phyloP scores from a whole-genome alignment of 2,797 vertebrate species.

The Antrozous pallidus region DNA sequence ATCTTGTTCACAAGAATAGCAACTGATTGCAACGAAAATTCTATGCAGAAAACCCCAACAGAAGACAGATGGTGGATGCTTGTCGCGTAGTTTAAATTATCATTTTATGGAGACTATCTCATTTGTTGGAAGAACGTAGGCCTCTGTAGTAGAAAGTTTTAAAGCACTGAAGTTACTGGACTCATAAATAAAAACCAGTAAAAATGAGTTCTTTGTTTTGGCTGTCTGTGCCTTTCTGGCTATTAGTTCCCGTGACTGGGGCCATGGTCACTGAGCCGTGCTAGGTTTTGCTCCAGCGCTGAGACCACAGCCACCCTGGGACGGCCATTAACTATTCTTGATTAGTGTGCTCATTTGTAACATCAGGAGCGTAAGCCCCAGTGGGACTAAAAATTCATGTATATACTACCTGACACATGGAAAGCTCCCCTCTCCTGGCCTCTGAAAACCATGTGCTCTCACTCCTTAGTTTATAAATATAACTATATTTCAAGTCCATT shows the following conservation, averaged over 20 bases:
- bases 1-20: background rate
- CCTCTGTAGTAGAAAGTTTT: background rate
- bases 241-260: background rate
- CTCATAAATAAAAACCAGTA: background rate
- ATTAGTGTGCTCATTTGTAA: background rate
- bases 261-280: background rate
- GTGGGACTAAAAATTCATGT: background rate
- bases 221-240: background rate
- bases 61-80: background rate
- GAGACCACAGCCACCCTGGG: background rate
- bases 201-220: background rate
- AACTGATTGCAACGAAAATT: background rate
- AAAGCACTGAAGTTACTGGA: background rate
- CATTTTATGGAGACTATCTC: background rate
- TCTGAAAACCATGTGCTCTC: background rate
- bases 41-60: background rate
- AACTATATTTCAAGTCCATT: background rate
- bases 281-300: background rate
- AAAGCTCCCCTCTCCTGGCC: background rate
- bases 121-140: background rate
- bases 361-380: background rate
- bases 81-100: background rate
- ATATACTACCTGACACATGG: accelerated
- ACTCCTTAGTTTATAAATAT: background rate
- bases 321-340: background rate